These are phyloP conservation scores for Lymantria monacha DNA, from an alignment of 2,888 invertebrate species.

Conservation along the genomic window DNA sequence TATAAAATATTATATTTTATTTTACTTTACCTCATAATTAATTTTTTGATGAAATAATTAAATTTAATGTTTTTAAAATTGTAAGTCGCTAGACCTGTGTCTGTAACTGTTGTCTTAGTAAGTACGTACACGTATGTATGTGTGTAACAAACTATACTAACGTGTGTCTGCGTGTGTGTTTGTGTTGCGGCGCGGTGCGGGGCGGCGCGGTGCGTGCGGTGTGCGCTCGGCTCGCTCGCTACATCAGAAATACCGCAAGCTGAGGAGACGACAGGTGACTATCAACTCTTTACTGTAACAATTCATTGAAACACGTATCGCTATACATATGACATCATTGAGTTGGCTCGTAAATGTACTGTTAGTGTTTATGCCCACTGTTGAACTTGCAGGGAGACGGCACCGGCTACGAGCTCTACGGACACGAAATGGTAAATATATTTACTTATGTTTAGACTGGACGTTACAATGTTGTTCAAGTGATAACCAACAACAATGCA, in stretches of 20 bases:
- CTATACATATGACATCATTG: too few relatives aligned
- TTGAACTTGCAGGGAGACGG: constrained; percentile 90
- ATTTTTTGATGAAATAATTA: too few relatives aligned
- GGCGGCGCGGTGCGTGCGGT: background rate
- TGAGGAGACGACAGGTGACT: constrained; percentile 90
- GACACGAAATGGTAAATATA: constrained; percentile 87
- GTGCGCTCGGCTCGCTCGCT: constrained; percentile 21
- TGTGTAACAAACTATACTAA: constrained; percentile 18
- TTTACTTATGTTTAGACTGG: background rate
- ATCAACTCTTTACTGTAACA: constrained; percentile 42
- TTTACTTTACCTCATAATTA: too few relatives aligned
- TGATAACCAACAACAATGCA: background rate
- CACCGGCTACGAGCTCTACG: constrained; percentile 87
- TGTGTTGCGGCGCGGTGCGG: constrained; percentile 16
- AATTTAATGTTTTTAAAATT: too few relatives aligned
- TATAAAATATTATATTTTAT: too few relatives aligned
- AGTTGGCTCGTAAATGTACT: too few relatives aligned
- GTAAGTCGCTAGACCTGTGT: too few relatives aligned
- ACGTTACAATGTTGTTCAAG: background rate
- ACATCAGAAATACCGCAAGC: constrained; percentile 90
- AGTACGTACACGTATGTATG: too few relatives aligned
- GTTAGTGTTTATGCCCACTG: constrained; percentile 78
- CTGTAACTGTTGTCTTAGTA: too few relatives aligned
- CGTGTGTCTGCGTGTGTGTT: constrained; percentile 23
- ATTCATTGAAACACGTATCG: too few relatives aligned